phyloP scores from a whole-genome alignment of 2,888 invertebrate species.

The Andrena dorsata region DNA sequence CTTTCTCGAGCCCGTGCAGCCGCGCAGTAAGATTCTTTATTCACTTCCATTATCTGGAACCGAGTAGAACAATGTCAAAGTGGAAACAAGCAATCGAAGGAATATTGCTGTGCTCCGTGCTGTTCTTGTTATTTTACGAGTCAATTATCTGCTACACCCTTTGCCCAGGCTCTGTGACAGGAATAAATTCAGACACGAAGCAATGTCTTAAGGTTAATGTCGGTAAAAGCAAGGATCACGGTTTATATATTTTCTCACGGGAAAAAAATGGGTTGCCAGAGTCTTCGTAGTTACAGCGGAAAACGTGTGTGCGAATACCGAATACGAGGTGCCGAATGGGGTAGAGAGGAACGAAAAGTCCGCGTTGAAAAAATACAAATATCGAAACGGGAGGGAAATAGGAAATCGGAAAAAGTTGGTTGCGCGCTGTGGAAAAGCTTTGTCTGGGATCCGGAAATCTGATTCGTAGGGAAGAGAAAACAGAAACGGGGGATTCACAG shows the following conservation, averaged over 20 bases:
- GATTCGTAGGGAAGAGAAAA: slow-evolving; percentile 38
- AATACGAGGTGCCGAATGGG: background rate
- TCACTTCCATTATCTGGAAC: slow-evolving; percentile 8
- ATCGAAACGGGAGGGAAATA: slow-evolving; percentile 1
- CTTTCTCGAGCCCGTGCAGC: background rate
- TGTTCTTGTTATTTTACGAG: background rate
- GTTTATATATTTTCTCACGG: background rate
- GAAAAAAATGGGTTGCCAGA: background rate
- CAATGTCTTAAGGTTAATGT: background rate
- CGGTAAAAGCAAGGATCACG: background rate
- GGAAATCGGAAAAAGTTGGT: slow-evolving; percentile 23
- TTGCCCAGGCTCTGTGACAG: background rate
- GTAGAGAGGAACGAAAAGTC: background rate
- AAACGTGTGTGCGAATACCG: background rate
- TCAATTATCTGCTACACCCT: slow-evolving; percentile 6
- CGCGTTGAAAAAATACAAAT: background rate
- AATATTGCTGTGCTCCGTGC: background rate
- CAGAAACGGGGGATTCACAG: slow-evolving; percentile 42
- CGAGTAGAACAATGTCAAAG: background rate
- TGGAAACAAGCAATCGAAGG: slow-evolving; percentile 4
- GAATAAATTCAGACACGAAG: background rate
- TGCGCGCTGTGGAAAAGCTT: slow-evolving; percentile 31
- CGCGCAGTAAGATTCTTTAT: slow-evolving; percentile 28
- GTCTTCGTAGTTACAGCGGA: background rate
- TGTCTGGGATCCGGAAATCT: slow-evolving; percentile 46